Base-by-base conservation (phyloP, 2,888 invertebrate species). In the Sminthurinus aureus region DNA sequence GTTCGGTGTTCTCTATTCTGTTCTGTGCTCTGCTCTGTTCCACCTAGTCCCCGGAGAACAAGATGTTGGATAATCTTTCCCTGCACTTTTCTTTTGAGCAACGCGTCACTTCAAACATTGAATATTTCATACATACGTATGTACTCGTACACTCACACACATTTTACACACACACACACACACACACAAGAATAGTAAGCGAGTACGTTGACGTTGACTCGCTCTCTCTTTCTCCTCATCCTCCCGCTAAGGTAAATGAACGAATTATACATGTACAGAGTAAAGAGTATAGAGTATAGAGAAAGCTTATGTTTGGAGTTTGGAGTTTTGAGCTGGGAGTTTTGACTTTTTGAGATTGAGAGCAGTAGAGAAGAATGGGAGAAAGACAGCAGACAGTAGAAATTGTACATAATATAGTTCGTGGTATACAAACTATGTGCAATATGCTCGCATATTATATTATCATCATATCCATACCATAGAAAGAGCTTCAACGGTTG, bases 101-200 rank as follows among this genome's bases (percentile, higher is more conserved):
- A 84, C 82, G 83, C 86, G 85, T 83, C 85, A 85, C 87, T 86
- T 85, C 86, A 85, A 87, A 87, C 87, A 86, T 85, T 87, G 87
- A 87, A 87, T 87, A 87, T 87, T 87, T 87, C 87, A 87, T 87
- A 87, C 83, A 85, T 83, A 84, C 85, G 86, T 85, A 85, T 82
- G 69, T 20, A 71, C 79, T 71, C 78, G 38, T 74, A 26, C 74
- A 13, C 24, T 38, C 38, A 12, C 18, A 9, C 71, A 9, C 24
- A 71, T 6, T 50, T 38, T n/a, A 74, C 38, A 50, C 12, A 0
- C 26, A 22, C 24, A 8, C 18, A 8, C 18, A 9, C 69, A 69
- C 69, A 69, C 8, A 69, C 69, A 69, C 69, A 22, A n/a, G 18
- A 13, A 58, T 18, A 15, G 58, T 18, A 58, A 18, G 18, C 9